These are phyloP conservation scores for Drosophila sulfurigaster DNA, from an alignment of 1,140 invertebrate genomes.

Conservation along the genomic window DNA sequence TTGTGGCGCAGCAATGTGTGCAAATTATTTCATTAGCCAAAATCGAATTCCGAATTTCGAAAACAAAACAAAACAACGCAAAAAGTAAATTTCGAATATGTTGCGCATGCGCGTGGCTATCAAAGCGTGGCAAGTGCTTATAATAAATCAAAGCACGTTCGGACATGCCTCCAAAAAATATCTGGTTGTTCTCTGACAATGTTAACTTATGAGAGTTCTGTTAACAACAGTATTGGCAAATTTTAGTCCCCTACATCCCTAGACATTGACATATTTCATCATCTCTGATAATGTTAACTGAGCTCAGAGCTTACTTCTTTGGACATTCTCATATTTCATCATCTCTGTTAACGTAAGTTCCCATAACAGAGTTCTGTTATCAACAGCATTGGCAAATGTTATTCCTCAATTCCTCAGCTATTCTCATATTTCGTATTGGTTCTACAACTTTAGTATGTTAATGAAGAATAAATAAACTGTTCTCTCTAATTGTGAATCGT, in stretches of 20 bases:
- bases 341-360: no score
- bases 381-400: no score
- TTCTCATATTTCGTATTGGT: not conserved
- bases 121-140: constrained; percentile 28
- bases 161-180: constrained; percentile 1
- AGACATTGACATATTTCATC: no score
- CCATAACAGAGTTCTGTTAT: no score
- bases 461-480: not conserved
- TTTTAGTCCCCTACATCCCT: no score
- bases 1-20: constrained; percentile 54
- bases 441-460: not conserved
- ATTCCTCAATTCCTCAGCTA: no score
- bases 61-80: constrained; percentile 34
- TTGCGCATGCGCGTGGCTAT: constrained; percentile 54
- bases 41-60: constrained; percentile 2
- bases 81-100: constrained; percentile 53
- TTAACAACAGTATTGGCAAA: no score
- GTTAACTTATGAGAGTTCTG: no score
- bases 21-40: constrained; percentile 69
- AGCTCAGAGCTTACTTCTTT: no score
- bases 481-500: constrained; percentile 7
- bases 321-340: no score
- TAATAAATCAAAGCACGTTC: constrained; percentile 43
- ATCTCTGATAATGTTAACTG: no score
- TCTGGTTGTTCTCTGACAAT: constrained; percentile 5